phyloP scores from a whole-genome alignment of 2,888 invertebrate genomes.

The Dryobota labecula region DNA sequence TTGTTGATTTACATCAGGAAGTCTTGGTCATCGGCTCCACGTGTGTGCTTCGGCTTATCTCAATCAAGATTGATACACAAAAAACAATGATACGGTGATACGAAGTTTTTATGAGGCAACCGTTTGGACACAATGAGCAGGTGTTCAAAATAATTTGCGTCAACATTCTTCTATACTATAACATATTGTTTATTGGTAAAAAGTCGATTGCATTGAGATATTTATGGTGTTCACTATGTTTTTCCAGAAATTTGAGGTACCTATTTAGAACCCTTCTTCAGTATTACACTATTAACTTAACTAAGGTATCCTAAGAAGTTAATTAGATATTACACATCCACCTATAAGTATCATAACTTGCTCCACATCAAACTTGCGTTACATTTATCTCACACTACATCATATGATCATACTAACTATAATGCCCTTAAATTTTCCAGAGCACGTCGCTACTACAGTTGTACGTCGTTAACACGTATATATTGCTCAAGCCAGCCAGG shows the following conservation, averaged over 20 bases:
- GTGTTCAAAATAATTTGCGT: slow-evolving; percentile 27
- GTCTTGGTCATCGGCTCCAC: slow-evolving; percentile 70
- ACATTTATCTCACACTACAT: slow-evolving; percentile 57
- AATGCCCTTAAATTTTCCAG: slow-evolving; percentile 75
- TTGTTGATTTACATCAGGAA: slow-evolving; percentile 84
- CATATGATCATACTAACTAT: slow-evolving; percentile 66
- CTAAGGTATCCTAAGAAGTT: background rate
- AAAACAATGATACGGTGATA: slow-evolving; percentile 38
- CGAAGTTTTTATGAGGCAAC: slow-evolving; percentile 29
- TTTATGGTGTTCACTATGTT: background rate
- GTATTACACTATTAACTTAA: background rate
- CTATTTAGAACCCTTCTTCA: background rate
- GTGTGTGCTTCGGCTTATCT: slow-evolving; percentile 54
- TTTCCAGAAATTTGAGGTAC: background rate
- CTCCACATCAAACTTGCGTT: slow-evolving; percentile 32
- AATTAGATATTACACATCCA: background rate
- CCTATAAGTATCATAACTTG: background rate
- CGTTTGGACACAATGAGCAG: slow-evolving; percentile 37
- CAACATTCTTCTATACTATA: background rate
- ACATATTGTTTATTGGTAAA: no score
- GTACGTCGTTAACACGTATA: slow-evolving; percentile 84
- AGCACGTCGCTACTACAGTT: slow-evolving; percentile 69
- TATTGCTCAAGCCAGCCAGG: slow-evolving; percentile 73
- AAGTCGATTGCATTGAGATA: no score
- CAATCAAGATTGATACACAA: slow-evolving; percentile 54